Conservation (phyloP, 2,113 vertebrate species). For the Gracilinanus agilis region DNA sequence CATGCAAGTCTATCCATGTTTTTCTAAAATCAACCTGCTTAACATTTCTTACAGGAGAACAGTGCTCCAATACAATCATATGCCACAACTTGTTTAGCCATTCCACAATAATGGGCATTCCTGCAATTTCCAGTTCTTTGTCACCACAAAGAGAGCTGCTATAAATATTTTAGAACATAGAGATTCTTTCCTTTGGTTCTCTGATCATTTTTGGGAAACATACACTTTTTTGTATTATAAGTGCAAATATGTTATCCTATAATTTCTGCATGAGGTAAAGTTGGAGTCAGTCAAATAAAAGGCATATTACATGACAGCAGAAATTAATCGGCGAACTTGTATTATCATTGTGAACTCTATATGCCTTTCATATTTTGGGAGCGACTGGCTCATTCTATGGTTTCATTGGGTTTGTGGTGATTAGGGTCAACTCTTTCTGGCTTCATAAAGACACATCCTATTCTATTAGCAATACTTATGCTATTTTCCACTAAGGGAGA, state of each 20-base stretch:
- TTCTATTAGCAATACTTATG: background rate
- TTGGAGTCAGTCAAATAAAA: background rate
- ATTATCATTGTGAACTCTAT: background rate
- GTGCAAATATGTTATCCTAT: background rate
- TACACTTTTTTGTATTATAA: background rate
- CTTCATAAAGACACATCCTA: background rate
- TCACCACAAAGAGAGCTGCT: too few species aligned
- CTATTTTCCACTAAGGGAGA: background rate
- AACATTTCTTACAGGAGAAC: too few species aligned
- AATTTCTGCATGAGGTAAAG: background rate
- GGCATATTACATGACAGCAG: background rate
- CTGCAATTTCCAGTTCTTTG: too few species aligned
- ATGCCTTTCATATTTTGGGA: background rate
- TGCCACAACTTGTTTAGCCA: too few species aligned
- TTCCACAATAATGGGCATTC: too few species aligned
- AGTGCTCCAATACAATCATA: too few species aligned
- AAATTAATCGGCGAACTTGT: background rate
- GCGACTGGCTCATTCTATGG: background rate
- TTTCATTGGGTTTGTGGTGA: background rate
- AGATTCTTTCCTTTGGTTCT: too few species aligned
- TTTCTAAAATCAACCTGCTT: too few species aligned
- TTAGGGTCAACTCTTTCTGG: background rate
- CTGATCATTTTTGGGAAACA: too few species aligned
- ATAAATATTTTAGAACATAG: too few species aligned
- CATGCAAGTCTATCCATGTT: too few species aligned